Evolutionary conservation across 92 coral and sea anemone species (phyloP).

Genomic region (Phenganax subtilis): DNA sequence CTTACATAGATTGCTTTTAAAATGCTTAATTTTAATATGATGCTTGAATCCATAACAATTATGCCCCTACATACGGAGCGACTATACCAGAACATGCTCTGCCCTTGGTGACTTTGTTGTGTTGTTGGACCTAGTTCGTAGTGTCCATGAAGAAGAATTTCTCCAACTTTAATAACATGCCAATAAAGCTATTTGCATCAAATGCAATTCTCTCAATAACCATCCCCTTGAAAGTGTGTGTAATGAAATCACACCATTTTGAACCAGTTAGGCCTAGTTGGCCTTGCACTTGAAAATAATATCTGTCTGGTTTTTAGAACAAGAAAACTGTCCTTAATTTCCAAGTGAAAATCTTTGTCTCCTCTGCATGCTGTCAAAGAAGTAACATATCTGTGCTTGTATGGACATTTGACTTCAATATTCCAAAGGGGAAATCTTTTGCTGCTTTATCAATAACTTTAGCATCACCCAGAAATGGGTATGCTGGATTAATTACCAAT

Average conservation of each 20-base stretch:
- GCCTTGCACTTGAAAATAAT: conserved; percentile 56
- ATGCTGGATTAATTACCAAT: conserved; percentile 53
- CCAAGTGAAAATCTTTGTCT: conserved; percentile 46
- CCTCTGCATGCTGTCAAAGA: too few species aligned
- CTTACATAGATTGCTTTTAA: not conserved
- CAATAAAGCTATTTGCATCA: conserved; percentile 28
- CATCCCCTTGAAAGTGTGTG: conserved; percentile 48
- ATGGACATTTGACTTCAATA: conserved; percentile 58
- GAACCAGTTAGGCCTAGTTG: conserved; percentile 62
- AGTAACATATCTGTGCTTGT: too few species aligned
- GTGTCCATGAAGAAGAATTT: conserved; percentile 32
- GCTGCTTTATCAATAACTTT: conserved; percentile 58
- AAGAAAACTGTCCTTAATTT: conserved; percentile 46
- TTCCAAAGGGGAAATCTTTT: conserved; percentile 43
- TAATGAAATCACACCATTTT: conserved; percentile 58
- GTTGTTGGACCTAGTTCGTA: conserved; percentile 10
- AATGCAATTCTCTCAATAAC: conserved; percentile 45
- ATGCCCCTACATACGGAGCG: not conserved
- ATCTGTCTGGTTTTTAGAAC: conserved; percentile 43
- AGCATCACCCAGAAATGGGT: conserved; percentile 63
- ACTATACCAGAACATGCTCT: not conserved
- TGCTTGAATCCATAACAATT: not conserved
- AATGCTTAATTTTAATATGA: not conserved
- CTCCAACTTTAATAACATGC: conserved; percentile 33
- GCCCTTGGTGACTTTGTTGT: not conserved